Percentiles rank a stretch among this genome's conserved stretches.
Evolutionary conservation across 2,113 vertebrate species (phyloP).

Genomic region (Tapirus terrestris): DNA sequence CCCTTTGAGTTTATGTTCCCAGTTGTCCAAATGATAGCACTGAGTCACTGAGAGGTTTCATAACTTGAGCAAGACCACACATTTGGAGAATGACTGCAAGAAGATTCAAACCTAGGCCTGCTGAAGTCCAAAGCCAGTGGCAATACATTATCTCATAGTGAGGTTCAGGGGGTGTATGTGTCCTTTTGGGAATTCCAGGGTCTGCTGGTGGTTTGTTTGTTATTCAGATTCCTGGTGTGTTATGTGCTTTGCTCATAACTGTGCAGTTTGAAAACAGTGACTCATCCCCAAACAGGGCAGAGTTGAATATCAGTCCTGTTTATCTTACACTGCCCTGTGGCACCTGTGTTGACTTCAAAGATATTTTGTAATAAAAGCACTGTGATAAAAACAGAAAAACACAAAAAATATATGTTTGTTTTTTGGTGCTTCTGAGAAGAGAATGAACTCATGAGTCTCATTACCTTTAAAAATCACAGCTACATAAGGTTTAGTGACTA

Average conservation of each 20-base stretch:
- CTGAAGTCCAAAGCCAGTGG: background rate
- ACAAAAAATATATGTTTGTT: background rate
- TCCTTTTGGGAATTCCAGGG: background rate
- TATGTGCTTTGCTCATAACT: constrained; percentile 35
- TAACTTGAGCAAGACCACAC: background rate
- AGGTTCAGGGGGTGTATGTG: background rate
- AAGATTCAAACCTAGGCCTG: constrained; percentile 18
- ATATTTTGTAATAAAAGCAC: constrained; percentile 48
- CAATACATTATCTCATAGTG: background rate
- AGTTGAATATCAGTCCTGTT: constrained; percentile 42
- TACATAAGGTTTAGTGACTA: constrained; percentile 45
- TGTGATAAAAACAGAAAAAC: constrained; percentile 37
- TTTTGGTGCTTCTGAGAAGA: constrained; percentile 54
- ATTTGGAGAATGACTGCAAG: background rate
- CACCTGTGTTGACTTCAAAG: constrained; percentile 58
- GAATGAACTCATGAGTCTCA: background rate
- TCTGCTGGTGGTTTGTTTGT: background rate
- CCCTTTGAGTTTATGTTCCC: background rate
- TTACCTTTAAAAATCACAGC: constrained; percentile 19
- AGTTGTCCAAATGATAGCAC: constrained; percentile 12
- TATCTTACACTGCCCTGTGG: constrained; percentile 9
- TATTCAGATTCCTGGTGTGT: constrained; percentile 20
- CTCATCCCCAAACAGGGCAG: constrained; percentile 36
- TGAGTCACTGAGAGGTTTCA: background rate
- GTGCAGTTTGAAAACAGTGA: constrained; percentile 63